Evolutionary conservation across 2,113 vertebrate genomes (phyloP).

Genomic region (Centrocercus urophasianus): DNA sequence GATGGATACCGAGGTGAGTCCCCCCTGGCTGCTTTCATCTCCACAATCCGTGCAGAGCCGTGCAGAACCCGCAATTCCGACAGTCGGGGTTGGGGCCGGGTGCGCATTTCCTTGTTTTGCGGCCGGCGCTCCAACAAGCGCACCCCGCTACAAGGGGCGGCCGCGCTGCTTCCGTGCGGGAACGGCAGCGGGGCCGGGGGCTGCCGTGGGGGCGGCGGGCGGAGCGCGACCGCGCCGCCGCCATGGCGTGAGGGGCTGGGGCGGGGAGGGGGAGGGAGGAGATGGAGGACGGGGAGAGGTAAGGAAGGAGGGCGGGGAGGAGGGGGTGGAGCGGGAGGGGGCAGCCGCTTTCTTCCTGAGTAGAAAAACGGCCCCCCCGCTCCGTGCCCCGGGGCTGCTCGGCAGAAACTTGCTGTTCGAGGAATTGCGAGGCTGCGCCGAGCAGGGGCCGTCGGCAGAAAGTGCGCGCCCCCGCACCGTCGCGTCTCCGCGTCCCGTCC

Average conservation of each 20-base stretch:
- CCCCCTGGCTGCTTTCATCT: too few species aligned
- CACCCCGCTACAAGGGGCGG: neutral
- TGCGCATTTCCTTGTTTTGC: neutral
- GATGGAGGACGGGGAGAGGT: slow-evolving; percentile 23
- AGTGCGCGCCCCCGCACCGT: neutral
- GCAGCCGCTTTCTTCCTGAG: slow-evolving; percentile 11
- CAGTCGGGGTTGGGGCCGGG: rapidly evolving
- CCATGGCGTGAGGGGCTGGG: slow-evolving; percentile 7
- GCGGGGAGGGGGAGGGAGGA: neutral
- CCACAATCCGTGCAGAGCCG: neutral
- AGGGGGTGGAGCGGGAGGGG: slow-evolving; percentile 20
- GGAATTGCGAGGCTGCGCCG: neutral
- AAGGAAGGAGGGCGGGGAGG: slow-evolving; percentile 26
- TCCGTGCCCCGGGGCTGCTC: too few species aligned
- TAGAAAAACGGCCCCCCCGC: neutral
- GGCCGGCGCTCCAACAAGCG: neutral
- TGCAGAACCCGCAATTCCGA: neutral
- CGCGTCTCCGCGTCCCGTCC: too few species aligned
- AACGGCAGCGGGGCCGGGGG: neutral
- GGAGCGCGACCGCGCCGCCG: neutral
- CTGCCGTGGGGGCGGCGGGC: neutral
- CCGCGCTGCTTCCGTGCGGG: neutral
- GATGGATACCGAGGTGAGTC: neutral
- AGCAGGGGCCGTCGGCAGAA: neutral
- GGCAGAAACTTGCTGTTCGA: neutral